Conservation (phyloP, 2,888 invertebrate genomes). For the Erebia epiphron region DNA sequence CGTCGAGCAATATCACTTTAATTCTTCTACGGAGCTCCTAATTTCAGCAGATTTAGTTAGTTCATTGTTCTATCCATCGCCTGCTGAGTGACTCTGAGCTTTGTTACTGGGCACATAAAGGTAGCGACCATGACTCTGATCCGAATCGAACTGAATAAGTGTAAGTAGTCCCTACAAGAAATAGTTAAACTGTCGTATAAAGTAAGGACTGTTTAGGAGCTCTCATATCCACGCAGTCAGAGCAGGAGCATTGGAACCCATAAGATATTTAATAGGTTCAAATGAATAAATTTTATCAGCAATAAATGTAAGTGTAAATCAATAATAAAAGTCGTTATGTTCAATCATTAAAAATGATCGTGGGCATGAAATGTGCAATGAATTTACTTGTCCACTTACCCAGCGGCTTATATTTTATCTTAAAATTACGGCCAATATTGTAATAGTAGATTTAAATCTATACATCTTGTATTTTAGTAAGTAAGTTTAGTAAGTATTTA, state of each 20-base stretch:
- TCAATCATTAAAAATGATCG: slow-evolving; percentile 9
- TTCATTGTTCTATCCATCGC: too few relatives aligned
- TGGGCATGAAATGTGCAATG: slow-evolving; percentile 3
- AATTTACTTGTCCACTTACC: neutral
- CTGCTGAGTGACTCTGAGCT: too few relatives aligned
- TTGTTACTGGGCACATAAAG: too few relatives aligned
- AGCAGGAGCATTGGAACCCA: neutral
- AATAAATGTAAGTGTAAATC: slow-evolving; percentile 11
- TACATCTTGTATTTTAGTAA: too few relatives aligned
- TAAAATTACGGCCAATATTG: neutral
- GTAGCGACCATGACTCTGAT: too few relatives aligned
- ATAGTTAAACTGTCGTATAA: slow-evolving; percentile 1
- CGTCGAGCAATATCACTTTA: too few relatives aligned
- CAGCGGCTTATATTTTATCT: neutral
- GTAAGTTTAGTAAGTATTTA: too few relatives aligned
- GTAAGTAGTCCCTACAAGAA: neutral
- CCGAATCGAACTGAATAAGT: too few relatives aligned
- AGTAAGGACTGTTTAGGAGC: slow-evolving; percentile 13
- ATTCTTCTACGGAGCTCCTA: too few relatives aligned
- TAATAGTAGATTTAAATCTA: too few relatives aligned
- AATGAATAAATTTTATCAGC: slow-evolving; percentile 5
- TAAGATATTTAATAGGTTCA: slow-evolving; percentile 7
- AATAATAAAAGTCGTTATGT: slow-evolving; percentile 12
- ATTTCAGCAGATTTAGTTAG: too few relatives aligned
- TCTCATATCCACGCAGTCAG: neutral